A percentile compares a stretch with the other conserved stretches of the same genome.
Conservation (phyloP, 2,113 vertebrate genomes). For the Nothocercus nigrocapillus region DNA sequence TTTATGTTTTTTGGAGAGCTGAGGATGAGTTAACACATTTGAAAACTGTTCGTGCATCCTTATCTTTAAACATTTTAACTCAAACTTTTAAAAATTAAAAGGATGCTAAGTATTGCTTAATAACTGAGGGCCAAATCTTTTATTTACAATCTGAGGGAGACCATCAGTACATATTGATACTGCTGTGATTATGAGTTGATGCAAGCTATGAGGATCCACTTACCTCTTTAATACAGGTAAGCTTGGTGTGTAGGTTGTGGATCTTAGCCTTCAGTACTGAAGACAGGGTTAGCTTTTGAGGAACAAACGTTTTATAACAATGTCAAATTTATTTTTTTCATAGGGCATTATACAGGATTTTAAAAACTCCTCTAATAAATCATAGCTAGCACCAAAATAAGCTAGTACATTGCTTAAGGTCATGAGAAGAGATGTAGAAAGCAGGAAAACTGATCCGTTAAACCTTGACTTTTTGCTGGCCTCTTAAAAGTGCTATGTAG, state of each 20-base stretch:
- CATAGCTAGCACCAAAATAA: accelerated
- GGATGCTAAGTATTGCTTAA: not conserved
- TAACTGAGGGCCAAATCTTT: not conserved
- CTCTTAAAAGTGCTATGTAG: not conserved
- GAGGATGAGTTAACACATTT: not conserved
- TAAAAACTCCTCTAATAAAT: accelerated
- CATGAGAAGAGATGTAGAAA: not conserved
- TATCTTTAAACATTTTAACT: not conserved
- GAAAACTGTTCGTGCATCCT: not conserved
- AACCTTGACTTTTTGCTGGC: not conserved
- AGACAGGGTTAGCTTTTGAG: not conserved
- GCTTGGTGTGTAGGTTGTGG: accelerated
- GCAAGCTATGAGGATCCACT: not conserved
- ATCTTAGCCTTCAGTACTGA: not conserved
- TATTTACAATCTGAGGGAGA: not conserved
- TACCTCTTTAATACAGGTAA: not conserved
- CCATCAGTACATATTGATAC: not conserved
- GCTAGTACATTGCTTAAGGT: not conserved
- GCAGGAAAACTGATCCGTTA: not conserved
- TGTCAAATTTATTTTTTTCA: not conserved
- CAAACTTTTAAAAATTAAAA: not conserved
- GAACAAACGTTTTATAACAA: not conserved
- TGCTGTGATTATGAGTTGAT: not conserved
- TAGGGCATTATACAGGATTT: not conserved
- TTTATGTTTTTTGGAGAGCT: not conserved